A percentile compares a stretch with the other conserved stretches of the same genome.
Evolutionary conservation across 2,888 invertebrate genomes (phyloP).

Genomic region (Orchesellides sinensis): DNA sequence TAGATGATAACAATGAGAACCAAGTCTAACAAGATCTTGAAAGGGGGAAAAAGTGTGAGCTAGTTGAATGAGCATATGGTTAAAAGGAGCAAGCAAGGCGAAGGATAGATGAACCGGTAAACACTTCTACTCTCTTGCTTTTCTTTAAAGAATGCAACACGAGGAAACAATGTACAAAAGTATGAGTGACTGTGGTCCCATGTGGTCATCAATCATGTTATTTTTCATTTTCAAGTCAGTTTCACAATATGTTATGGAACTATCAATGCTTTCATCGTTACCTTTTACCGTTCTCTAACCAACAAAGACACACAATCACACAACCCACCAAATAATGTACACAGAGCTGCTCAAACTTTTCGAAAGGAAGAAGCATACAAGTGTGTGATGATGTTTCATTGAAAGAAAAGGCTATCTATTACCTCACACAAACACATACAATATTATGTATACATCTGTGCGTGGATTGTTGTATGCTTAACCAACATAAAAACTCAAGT

Average conservation of each 20-base stretch:
- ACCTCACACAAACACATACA: too few species aligned
- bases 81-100: slow-evolving; percentile 11
- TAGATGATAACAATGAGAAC: slow-evolving; percentile 39
- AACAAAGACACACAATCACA: slow-evolving; percentile 12
- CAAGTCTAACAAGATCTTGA: slow-evolving; percentile 21
- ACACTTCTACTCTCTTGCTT: slow-evolving; percentile 21
- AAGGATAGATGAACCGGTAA: slow-evolving; percentile 48
- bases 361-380: slow-evolving; percentile 21
- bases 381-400: neutral
- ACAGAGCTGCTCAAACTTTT: slow-evolving; percentile 32
- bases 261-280: slow-evolving; percentile 53
- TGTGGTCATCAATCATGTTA: slow-evolving; percentile 65
- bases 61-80: slow-evolving; percentile 40
- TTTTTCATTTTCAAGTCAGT: slow-evolving; percentile 62
- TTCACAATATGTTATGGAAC: slow-evolving; percentile 57
- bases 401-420: too few species aligned
- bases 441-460: too few species aligned
- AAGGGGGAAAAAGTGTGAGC: neutral
- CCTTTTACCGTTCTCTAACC: too few species aligned
- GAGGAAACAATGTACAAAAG: slow-evolving; percentile 45
- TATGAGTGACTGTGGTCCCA: slow-evolving; percentile 58
- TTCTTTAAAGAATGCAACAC: slow-evolving; percentile 9
- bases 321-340: slow-evolving; percentile 45
- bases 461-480: too few species aligned
- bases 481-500: too few species aligned